Conservation (phyloP, 2,797 vertebrate species). For the Takifugu ocellatus region DNA sequence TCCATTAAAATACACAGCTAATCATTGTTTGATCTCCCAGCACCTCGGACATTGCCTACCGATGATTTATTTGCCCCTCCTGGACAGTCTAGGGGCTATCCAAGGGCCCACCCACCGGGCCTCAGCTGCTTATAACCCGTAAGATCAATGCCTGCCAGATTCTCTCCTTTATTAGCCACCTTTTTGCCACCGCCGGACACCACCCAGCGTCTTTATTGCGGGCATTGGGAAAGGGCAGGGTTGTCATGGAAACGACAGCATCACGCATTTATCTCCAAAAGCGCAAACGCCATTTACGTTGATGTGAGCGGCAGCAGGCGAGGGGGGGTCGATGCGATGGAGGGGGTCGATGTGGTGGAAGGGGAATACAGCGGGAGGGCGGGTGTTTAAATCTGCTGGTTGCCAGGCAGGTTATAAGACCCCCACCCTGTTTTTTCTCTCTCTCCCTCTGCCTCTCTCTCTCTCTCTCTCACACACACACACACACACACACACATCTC, state of each 20-base stretch:
- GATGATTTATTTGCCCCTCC: no score
- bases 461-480: not conserved
- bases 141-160: not conserved
- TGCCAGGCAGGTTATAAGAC: constrained; percentile 70
- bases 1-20: not conserved
- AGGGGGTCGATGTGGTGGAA: constrained; percentile 18
- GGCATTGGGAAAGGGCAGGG: constrained; percentile 36
- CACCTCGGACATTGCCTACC: not conserved
- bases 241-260: constrained; percentile 76
- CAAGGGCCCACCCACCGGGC: constrained; percentile 41
- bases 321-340: not conserved
- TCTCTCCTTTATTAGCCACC: constrained; percentile 12
- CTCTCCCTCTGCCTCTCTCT: not conserved
- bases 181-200: constrained; percentile 53
- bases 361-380: constrained; percentile 28
- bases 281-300: constrained; percentile 4
- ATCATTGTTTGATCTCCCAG: not conserved
- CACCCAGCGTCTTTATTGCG: constrained; percentile 46
- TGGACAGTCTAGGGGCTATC: not conserved
- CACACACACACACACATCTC: constrained; percentile 7
- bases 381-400: constrained; percentile 65
- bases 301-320: constrained; percentile 2
- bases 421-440: constrained; percentile 6
- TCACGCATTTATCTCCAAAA: constrained; percentile 34
- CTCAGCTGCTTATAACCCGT: constrained; percentile 13